These are phyloP conservation scores for Sympetrum striolatum DNA, from an alignment of 2,888 invertebrate species.

Conservation along the genomic window DNA sequence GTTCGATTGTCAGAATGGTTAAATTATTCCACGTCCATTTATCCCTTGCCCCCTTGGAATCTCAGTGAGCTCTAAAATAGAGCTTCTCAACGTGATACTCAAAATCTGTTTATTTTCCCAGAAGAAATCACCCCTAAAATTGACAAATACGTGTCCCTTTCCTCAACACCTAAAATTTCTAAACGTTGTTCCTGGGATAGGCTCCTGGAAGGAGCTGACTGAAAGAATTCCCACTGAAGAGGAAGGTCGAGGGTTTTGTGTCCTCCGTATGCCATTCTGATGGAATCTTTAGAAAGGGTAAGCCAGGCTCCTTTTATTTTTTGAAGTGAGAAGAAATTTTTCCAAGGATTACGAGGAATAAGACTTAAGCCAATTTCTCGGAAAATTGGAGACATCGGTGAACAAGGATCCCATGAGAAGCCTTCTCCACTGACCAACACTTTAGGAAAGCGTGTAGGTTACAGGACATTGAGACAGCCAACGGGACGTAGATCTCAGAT, in stretches of 20 bases:
- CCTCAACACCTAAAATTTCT: too few relatives aligned
- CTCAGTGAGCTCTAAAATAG: too few relatives aligned
- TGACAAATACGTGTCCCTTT: too few relatives aligned
- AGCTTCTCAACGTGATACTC: too few relatives aligned
- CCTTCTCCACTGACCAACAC: neutral
- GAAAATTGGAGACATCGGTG: neutral
- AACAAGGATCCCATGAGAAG: neutral
- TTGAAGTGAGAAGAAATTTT: neutral
- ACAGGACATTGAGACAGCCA: neutral
- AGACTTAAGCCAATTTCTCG: constrained; percentile 34
- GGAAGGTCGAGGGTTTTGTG: neutral
- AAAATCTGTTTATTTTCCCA: too few relatives aligned
- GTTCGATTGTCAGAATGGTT: too few relatives aligned
- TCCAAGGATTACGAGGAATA: constrained; percentile 3
- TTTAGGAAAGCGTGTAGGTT: neutral
- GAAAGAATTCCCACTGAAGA: neutral
- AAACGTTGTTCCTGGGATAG: neutral
- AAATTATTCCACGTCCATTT: too few relatives aligned
- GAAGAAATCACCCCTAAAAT: too few relatives aligned
- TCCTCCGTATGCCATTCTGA: neutral
- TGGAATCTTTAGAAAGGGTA: neutral
- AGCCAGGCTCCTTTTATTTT: neutral
- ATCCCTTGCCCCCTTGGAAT: too few relatives aligned
- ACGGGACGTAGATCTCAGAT: neutral
- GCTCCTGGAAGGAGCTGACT: neutral